Percentiles rank a stretch among this genome's conserved stretches.
Conservation (phyloP, 2,888 invertebrate genomes). For the Sinhomidia bicolor region DNA sequence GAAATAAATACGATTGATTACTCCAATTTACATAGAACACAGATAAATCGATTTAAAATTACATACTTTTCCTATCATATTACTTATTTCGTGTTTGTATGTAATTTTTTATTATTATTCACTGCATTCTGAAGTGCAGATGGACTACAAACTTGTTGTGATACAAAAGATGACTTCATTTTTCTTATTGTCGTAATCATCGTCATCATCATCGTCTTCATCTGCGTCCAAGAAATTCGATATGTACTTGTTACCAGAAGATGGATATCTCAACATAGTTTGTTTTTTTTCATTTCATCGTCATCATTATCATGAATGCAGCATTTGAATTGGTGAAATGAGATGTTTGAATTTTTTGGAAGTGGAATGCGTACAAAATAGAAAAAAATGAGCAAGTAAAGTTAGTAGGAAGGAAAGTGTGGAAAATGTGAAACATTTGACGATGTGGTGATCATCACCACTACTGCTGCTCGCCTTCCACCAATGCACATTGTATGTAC, state of each 20-base stretch:
- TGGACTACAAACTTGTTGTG: background rate
- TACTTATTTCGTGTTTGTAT: background rate
- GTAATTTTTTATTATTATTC: background rate
- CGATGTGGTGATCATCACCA: constrained; percentile 76
- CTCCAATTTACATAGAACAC: background rate
- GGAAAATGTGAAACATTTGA: constrained; percentile 73
- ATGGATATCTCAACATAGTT: background rate
- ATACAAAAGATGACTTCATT: background rate
- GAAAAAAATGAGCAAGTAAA: background rate
- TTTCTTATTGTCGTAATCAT: constrained; percentile 13
- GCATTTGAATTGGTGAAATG: background rate
- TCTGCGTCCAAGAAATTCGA: constrained; percentile 16
- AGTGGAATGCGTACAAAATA: constrained; percentile 29
- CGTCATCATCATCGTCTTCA: background rate
- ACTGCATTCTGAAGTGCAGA: background rate
- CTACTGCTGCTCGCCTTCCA: too few species aligned
- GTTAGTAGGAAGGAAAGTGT: constrained; percentile 48
- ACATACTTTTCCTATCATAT: constrained; percentile 12
- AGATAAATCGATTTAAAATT: constrained; percentile 22
- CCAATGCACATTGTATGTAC: too few species aligned
- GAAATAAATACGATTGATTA: constrained; percentile 1
- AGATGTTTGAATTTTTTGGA: background rate
- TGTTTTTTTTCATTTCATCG: too few species aligned
- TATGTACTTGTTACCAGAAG: constrained; percentile 5
- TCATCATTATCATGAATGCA: background rate